These are phyloP conservation scores for Drosophila dives DNA, from an alignment of 2,888 invertebrate genomes.

Conservation along the genomic window DNA sequence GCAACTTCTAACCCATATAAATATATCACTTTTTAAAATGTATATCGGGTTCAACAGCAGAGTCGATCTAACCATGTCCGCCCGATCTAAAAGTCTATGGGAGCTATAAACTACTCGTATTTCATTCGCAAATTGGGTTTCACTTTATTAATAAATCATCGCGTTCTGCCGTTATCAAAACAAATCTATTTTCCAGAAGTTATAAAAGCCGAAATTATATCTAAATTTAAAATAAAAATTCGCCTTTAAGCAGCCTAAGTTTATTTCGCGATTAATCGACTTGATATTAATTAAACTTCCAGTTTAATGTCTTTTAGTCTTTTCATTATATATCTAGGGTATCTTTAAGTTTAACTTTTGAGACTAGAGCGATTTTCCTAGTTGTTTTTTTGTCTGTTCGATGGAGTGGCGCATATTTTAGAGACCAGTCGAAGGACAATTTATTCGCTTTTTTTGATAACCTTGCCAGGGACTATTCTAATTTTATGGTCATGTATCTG, in stretches of 20 bases:
- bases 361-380: constrained; percentile 21
- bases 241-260: background rate
- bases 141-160: background rate
- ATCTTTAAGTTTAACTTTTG: background rate
- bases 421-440: constrained; percentile 55
- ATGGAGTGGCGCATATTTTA: constrained; percentile 26
- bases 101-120: background rate
- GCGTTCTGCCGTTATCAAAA: background rate
- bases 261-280: background rate
- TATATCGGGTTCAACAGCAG: background rate
- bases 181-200: background rate
- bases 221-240: background rate
- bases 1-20: background rate
- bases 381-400: constrained; percentile 22
- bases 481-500: constrained; percentile 33
- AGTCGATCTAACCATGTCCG: background rate
- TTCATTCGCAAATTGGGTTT: background rate
- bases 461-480: constrained; percentile 33
- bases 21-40: background rate
- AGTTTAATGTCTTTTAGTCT: background rate
- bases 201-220: background rate
- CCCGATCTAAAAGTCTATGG: background rate
- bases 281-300: rapidly evolving
- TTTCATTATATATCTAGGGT: background rate
- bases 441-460: constrained; percentile 19